Base-by-base conservation (phyloP, 2,797 vertebrate genomes). In the Phylloscopus collybita region DNA sequence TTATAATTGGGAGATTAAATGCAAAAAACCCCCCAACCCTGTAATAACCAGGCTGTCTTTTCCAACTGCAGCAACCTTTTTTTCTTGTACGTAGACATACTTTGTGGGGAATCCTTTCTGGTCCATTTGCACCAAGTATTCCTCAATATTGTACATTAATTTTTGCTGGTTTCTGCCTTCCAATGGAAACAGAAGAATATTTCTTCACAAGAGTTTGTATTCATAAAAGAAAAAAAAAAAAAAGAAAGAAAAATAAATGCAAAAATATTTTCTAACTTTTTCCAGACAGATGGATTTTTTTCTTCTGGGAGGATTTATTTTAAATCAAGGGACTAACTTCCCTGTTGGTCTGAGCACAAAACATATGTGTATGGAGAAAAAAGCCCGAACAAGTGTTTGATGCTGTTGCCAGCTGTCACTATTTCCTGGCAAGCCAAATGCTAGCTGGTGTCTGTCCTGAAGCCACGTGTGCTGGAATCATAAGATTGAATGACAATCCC, bases 231-330 rank as follows among this genome's bases (percentile, higher is more conserved):
- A 90, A 93, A 82, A 84, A 54, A 60, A 81, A 64, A 83, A 57
- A 90, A 80, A 89, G 92, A 91, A 56, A 78, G 83, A 95, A 53
- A 97, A 98, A 98, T 97, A 98, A 98, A 98, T 94, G 82, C 78
- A 66, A 95, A 59, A 97, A 96, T 97, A 90, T 98, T 98, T 98
- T 98, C 94, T 98, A 98, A 97, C 91, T 93, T 89, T 90, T 96
- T 82, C 88, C 56, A 90, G 80, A 94, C 69, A 96, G 85, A 80
- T 95, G 95, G 66, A 86, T 93, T 92, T 96, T 53, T 96, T 97
- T 95, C 60, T 92, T 92, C 75, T 82, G 88, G 76, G 67, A 96
- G 30, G 67, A 94, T 90, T 93, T 90, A 54, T 79, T 80, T 83
- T 50, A 92, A 92, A 83, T 38, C 61, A 65, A 62, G 81, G 47